Base-by-base conservation (phyloP, 2,797 vertebrate genomes). In the Pangasius macronema region DNA sequence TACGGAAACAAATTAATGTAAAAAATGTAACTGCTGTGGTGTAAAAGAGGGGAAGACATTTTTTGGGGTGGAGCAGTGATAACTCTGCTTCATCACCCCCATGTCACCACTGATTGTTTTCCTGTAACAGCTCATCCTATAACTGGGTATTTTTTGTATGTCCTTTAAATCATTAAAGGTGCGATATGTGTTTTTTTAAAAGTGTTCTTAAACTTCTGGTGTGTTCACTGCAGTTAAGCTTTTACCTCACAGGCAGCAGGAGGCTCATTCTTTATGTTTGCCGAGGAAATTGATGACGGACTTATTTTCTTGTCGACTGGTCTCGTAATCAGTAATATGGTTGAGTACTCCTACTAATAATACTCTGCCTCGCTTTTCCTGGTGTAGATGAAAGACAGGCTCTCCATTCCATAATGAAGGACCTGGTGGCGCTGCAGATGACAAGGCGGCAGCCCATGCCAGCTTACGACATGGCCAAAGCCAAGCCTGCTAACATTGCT, bases 331-430 rank as follows among this genome's bases (percentile, higher is more conserved):
- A n/a, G n/a, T n/a, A n/a, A n/a, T n/a, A n/a, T n/a, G n/a, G n/a
- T n/a, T n/a, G n/a, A n/a, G 10, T 6, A 7, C 11, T 80, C 22
- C 30, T 42, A 10, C 22, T 59, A 61, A 39, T 59, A 27, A 42
- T 24, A 27, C 55, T 16, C 18, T 0, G 3, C 36, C 33, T 55
- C 3, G 24, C 42, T 59, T 22, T 61, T 55, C 20, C 10, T 0
- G 77, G 22, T 55, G 10, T 36, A 99, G 98, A 99, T 79, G 98
- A 99, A 92, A 96, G 98, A 84, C 97, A 99, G 95, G 98, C 98
- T 92, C 96, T 99, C 92, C 97, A 99, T 94, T 99, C 98, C 67
- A 99, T 99, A 93, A 99, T 99, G 98, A 99, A 99, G 95, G 98
- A 99, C 95, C 95, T 99, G 95, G 98, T 99, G 85, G 98, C 98